phyloP scores from a whole-genome alignment of 92 coral and sea anemone genomes.

The Epizoanthus scotinus region DNA sequence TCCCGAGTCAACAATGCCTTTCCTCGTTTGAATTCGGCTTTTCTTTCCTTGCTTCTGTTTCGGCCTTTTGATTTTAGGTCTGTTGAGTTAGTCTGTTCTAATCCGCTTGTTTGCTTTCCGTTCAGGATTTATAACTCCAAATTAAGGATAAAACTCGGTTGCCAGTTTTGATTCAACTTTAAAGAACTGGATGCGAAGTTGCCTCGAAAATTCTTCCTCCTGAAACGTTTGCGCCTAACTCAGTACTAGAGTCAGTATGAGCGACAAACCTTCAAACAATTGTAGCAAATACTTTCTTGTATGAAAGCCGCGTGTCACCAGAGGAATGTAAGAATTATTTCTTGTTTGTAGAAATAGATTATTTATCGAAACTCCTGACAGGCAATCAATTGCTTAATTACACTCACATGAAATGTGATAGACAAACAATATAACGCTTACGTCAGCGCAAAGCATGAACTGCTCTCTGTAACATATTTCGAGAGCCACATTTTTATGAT shows the following conservation, averaged over 20 bases:
- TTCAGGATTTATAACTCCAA: background rate
- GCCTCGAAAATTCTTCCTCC: no score
- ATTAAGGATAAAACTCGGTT: background rate
- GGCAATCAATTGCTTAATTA: background rate
- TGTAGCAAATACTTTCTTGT: background rate
- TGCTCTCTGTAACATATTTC: no score
- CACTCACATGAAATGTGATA: background rate
- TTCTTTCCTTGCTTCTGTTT: background rate
- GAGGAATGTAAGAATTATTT: constrained; percentile 8
- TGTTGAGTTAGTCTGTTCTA: background rate
- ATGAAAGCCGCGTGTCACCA: background rate
- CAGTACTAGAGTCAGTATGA: background rate
- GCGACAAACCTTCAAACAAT: background rate
- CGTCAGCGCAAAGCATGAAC: background rate
- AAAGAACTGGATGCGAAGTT: no score
- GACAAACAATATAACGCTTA: background rate
- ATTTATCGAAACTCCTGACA: background rate
- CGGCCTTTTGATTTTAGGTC: background rate
- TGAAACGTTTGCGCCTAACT: background rate
- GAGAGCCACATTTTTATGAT: no score
- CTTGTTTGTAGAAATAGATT: constrained; percentile 2
- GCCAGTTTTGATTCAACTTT: background rate
- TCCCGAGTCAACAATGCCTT: constrained; percentile 9
- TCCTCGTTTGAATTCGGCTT: background rate
- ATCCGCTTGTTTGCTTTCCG: background rate